Base-by-base conservation (phyloP, 2,888 invertebrate genomes). In the Rhagium mordax region DNA sequence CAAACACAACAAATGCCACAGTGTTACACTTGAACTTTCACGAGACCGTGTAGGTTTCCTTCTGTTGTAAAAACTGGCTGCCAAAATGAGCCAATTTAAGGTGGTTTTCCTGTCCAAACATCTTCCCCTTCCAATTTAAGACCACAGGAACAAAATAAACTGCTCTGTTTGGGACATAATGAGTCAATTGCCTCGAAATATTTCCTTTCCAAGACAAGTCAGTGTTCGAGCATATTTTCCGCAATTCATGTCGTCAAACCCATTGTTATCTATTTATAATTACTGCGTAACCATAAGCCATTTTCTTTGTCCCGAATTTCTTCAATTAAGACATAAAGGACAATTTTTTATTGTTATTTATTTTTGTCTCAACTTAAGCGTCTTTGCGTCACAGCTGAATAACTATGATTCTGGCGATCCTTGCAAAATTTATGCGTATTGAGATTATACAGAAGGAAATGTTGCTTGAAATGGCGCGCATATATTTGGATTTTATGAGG, bases 401-500 rank as follows among this genome's bases (percentile, higher is more conserved):
- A 41, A 41, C 13, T 41, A 41, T n/a, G 4, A 41, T n/a, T 41
- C n/a, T 8, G 13, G 41, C 41, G 41, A 41, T 41, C n/a, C n/a
- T 41, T 41, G 13, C 41, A 41, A 41, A n/a, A 41, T n/a, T 41
- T 41, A 41, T 41, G 41, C n/a, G 41, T n/a, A 8, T 8, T 8
- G 29, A 33, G 29, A 33, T 4, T 3, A 10, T n/a, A n/a, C 41
- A 41, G 4, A 51, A 20, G 51, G 7, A 51, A 51, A 51, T 21
- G 10, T 0, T 18, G 7, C 55, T 24, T 20, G 27, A 55, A 55
- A 55, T 55, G 27, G 55, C 20, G 3, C 27, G 0, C 24, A n/a
- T 55, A 20, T 55, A 55, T 27, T 24, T 20, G 55, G 55, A 51
- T 51, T 55, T 55, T 55, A n/a, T 55, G 24, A 55, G n/a, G 27